Base-by-base conservation (phyloP, 2,113 vertebrate genomes). In the Marcusenius ussheri region DNA sequence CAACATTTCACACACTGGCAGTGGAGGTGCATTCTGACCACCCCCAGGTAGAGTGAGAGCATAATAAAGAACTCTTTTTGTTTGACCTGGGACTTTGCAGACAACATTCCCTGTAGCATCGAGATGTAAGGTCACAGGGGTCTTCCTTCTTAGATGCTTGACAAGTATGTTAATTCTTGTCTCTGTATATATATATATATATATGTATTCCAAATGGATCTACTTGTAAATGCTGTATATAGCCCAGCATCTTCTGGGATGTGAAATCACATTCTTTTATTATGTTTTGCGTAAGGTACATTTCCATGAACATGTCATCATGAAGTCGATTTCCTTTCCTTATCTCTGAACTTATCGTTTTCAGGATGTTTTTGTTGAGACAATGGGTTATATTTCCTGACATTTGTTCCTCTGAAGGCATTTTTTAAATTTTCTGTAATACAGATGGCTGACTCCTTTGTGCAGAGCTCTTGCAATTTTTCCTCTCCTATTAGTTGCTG, bases 301-400 rank as follows among this genome's bases (percentile, higher is more conserved):
- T 2, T 31, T 92, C 90, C 19, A 90, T 56, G 13, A 91, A 35
- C 9, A 87, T 42, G 77, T 92, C 89, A 83, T 91, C 31, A 56
- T 91, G 90, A 9, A 92, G 47, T 6, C 39, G 27, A 17, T 2
- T 47, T 5, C 47, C 80, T 27, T 83, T 89, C 4, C 66, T 58
- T 8, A 89, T 24, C 46, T 91, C 89, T 24, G 90, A 45, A 3
- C 42, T 85, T 13, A 92, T 87, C 3, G 80, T 62, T 66, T 92
- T 92, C n/a, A 91, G 35, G 2, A 90, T 17, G 46, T 90, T 49
- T 42, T 58, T 92, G 17, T 87, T 91, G 1, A 91, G 77, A 42
- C 88, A 35, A 24, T 56, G 5, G 53, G 53, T 21, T 56, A 56
- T 56, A 56, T 6, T 58, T 42, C 1, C 74, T 92, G 5, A 91